Conservation (phyloP, 2,113 vertebrate species). For the Neoarius graeffei region DNA sequence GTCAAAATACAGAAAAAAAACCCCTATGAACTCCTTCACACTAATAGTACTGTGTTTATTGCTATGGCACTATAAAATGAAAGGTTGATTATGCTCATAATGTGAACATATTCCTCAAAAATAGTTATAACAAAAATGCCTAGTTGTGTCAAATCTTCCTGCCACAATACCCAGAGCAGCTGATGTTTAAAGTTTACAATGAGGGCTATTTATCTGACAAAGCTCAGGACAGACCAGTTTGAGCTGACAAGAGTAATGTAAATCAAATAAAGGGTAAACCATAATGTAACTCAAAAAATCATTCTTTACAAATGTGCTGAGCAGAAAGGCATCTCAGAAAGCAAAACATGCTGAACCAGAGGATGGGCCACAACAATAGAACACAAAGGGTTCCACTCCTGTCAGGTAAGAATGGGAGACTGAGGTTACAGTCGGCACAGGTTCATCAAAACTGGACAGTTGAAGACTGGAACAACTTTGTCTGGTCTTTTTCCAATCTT, state of each 20-base stretch:
- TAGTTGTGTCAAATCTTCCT: background rate
- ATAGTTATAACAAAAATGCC: background rate
- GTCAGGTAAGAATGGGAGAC: background rate
- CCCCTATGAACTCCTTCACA: background rate
- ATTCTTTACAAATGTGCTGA: too few relatives aligned
- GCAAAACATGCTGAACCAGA: too few relatives aligned
- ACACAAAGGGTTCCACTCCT: too few relatives aligned
- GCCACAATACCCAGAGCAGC: background rate
- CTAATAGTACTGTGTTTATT: background rate
- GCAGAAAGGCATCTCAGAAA: too few relatives aligned
- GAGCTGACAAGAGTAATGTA: too few relatives aligned
- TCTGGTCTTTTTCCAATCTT: background rate
- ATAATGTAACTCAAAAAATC: too few relatives aligned
- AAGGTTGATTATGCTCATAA: background rate
- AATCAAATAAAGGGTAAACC: too few relatives aligned
- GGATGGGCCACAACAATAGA: too few relatives aligned
- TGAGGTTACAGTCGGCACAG: background rate
- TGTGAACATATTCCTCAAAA: background rate
- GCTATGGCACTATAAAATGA: background rate
- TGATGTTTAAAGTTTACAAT: background rate
- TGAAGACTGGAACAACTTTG: background rate
- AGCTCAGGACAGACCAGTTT: too few relatives aligned
- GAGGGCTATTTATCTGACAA: too few relatives aligned
- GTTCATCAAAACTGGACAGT: background rate
- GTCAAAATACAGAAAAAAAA: too few relatives aligned